Evolutionary conservation across 53 echinoderm and acorn worm genomes (phyloP).

Genomic region (Apostichopus leukothele): DNA sequence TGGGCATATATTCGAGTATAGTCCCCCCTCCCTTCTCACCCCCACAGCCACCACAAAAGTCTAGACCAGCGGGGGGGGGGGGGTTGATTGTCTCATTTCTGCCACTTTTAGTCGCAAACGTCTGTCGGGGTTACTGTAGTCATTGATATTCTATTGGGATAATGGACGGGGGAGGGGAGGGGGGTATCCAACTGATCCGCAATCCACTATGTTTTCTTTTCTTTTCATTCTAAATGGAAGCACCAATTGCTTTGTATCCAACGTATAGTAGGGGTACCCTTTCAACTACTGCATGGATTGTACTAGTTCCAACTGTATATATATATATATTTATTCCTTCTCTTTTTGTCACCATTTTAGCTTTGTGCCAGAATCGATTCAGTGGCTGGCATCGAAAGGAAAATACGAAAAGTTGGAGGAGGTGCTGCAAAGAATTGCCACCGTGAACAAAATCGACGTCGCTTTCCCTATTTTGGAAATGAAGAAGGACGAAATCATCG

Average conservation of each 20-base stretch:
- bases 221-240: background rate
- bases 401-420: constrained; percentile 16
- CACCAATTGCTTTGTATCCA: background rate
- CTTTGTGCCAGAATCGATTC: constrained; percentile 43
- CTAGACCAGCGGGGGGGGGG: too few species aligned
- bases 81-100: too few species aligned
- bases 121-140: too few species aligned
- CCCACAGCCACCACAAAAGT: background rate
- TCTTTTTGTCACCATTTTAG: constrained; percentile 17
- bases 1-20: too few species aligned
- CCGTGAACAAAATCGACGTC: constrained; percentile 13
- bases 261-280: background rate
- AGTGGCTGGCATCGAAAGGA: constrained; percentile 38
- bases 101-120: too few species aligned
- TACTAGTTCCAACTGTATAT: background rate
- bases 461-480: constrained; percentile 21
- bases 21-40: too few species aligned
- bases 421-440: constrained; percentile 31
- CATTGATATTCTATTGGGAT: too few species aligned
- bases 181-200: too few species aligned
- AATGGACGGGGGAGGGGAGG: too few species aligned
- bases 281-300: background rate
- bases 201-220: too few species aligned
- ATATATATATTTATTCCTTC: background rate
- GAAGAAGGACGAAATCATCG: background rate